A percentile compares a stretch with the other conserved stretches of the same genome.
Conservation (phyloP, 2,888 invertebrate species). For the Pristionchus arcanus region DNA sequence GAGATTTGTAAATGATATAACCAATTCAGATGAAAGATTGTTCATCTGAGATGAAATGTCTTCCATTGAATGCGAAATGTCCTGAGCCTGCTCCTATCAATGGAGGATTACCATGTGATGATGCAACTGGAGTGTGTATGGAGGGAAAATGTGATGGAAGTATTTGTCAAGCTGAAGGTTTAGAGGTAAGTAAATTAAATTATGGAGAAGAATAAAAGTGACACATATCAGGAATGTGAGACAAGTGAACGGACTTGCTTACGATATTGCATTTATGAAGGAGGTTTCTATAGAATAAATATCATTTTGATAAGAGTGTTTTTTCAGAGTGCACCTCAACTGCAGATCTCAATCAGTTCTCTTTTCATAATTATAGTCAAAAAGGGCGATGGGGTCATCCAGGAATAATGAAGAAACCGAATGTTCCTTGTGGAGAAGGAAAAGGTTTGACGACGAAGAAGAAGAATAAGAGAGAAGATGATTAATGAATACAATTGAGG, state of each 20-base stretch:
- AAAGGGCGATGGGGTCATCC: not conserved
- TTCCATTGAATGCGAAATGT: not conserved
- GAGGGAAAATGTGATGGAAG: not conserved
- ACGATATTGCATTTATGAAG: not conserved
- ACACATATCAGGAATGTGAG: not conserved
- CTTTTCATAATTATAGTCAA: not conserved
- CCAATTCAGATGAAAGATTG: not conserved
- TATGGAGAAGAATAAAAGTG: not conserved
- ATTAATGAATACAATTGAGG: not conserved
- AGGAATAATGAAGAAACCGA: conserved; percentile 5
- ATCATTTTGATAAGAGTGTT: not conserved
- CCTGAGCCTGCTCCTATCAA: not conserved
- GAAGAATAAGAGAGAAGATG: not conserved
- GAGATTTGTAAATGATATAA: not conserved
- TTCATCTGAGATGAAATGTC: not conserved
- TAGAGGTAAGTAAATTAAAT: not conserved
- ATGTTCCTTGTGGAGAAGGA: not conserved
- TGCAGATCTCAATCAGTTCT: not conserved
- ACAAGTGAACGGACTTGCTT: not conserved
- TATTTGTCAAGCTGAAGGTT: conserved; percentile 11
- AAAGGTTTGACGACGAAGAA: not conserved
- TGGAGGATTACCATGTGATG: not conserved
- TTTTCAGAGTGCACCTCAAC: not conserved
- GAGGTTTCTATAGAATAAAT: not conserved
- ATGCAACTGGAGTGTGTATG: not conserved